Evolutionary conservation across 2,888 invertebrate genomes (phyloP), one percentile per base, ranked within the genome.

Genomic region (Clepsis dumicolana): DNA sequence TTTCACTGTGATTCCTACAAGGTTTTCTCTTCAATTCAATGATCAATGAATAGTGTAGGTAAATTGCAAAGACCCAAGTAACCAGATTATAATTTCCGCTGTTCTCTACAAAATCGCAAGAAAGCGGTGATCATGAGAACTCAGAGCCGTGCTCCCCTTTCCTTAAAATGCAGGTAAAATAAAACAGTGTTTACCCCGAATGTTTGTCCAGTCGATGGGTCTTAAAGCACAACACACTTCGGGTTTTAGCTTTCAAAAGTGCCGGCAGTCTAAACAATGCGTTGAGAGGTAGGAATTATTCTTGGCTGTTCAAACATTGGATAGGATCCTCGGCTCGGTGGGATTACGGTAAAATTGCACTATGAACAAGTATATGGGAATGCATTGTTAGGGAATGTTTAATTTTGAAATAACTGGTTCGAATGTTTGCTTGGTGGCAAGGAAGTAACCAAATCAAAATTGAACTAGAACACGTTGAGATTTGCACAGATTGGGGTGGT

Each of bases 181-280:
- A 4, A 29, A 29, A 29, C 83, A 84, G 79, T 93, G 85, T 93
- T 91, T 91, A 84, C 80, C 71, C 77, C 78, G 82, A 74, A 72
- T 89, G 89, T 94, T 93, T 92, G 84, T 78, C 81, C 80, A 86
- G 88, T 89, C 88, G 89, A 90, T 87, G 91, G 87, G 91, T 88
- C 87, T 89, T 82, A 83, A 91, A 88, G 87, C 90, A 88, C 83
- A 89, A 93, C 93, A 93, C 82, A 93, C 91, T 88, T 94, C 87
- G 89, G 88, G 93, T 94, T 93, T 94, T 93, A 94, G 85, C 88
- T 93, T 91, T 91, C 93, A 93, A 93, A 91, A 87, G 90, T 75
- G 85, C 92, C 93, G 91, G 83, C 90, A 84, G 81, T 80, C 81
- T 84, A 90, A 91, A 90, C 87, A 91, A 85, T 81, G 82, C 80